Base-by-base conservation (phyloP, 1,140 invertebrate genomes). In the Leptinotarsa lineolata region DNA sequence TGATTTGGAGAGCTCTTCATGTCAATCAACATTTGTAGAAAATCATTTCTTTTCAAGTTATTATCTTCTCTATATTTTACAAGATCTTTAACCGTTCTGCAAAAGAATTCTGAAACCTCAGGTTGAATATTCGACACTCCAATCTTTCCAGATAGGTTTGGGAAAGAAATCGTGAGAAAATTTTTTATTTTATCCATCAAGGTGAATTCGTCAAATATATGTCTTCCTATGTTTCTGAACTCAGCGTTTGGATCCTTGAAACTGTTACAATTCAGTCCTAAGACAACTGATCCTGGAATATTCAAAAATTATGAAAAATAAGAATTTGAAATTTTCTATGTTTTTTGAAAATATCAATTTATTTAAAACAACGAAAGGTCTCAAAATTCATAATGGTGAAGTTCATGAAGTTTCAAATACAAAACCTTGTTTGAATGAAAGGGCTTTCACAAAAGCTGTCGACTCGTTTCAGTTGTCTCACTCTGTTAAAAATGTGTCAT, bases 191-290 rank as follows among this genome's bases (percentile, higher is more conserved):
- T 15, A n/a, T 30, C 18, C 20, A 20, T 59, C 16, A 48, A 59
- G 22, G 20, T 39, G 24, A 68, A 63, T 20, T 68, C 66, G 8
- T 39, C 60, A 79, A 77, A 66, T 72, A 78, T 24, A 13, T 69
- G 63, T 15, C 77, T 72, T 1, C 85, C 85, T 69, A 85, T 84
- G 48, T 77, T 75, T 24, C 81, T 79, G 72, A 88, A 88, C 66
- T 85, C 82, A 58, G 85, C 82, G 30, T 85, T 73, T 1, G 83
- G 77, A 73, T 85, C 73, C 20, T 78, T 77, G 68, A 89, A 80
- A 13, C 84, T 85, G 74, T 88, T 84, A 8, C 84, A 84, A 48
- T 88, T 83, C 0, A 88, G 78, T 24, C 88, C 88, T 78, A 89
- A 89, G 16, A 85, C 85, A 71, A 85, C 87, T 2, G 68, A 59